A percentile compares a stretch with the other conserved stretches of the same genome.
phyloP scores from a whole-genome alignment of 2,113 vertebrate genomes.

The Channa argus region DNA sequence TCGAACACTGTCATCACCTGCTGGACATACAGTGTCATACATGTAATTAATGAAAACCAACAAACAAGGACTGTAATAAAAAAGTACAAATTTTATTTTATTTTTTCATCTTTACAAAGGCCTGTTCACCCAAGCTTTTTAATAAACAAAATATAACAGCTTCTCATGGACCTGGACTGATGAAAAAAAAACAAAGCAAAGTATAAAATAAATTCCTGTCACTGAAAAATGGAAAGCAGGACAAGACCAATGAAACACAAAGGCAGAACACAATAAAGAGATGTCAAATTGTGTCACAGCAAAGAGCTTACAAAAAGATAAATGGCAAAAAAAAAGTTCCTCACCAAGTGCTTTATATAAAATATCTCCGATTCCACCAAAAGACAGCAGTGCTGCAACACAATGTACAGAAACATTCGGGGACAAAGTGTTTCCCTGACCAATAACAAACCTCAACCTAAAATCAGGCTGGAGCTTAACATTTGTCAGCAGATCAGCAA shows the following conservation, averaged over 20 bases:
- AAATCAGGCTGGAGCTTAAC: constrained; percentile 12
- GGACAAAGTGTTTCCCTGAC: constrained; percentile 20
- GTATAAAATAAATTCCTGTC: constrained; percentile 58
- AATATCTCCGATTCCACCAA: constrained; percentile 59
- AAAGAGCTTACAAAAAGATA: constrained; percentile 65
- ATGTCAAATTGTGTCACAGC: constrained; percentile 51
- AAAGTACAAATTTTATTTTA: constrained; percentile 98
- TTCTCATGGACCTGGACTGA: constrained; percentile 91
- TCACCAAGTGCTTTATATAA: constrained; percentile 80
- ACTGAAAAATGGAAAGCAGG: constrained; percentile 54
- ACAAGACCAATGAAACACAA: constrained; percentile 47
- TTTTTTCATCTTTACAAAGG: constrained; percentile 92
- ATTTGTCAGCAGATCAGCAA: constrained; percentile 18
- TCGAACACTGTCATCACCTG: constrained; percentile 44
- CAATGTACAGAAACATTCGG: constrained; percentile 54
- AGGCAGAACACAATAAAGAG: constrained; percentile 54
- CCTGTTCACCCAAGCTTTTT: constrained; percentile 86
- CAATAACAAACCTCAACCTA: constrained; percentile 10
- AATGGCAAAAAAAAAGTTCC: constrained; percentile 41
- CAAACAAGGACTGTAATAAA: constrained; percentile 80
- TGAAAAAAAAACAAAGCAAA: constrained; percentile 68
- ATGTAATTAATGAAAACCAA: not conserved
- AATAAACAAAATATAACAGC: constrained; percentile 98
- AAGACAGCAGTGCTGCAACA: constrained; percentile 67
- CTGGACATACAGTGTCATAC: constrained; percentile 21